A percentile compares a stretch with the other conserved stretches of the same genome.
These are phyloP conservation scores for Lomographa bimaculata DNA, from an alignment of 2,888 invertebrate species.

Conservation along the genomic window DNA sequence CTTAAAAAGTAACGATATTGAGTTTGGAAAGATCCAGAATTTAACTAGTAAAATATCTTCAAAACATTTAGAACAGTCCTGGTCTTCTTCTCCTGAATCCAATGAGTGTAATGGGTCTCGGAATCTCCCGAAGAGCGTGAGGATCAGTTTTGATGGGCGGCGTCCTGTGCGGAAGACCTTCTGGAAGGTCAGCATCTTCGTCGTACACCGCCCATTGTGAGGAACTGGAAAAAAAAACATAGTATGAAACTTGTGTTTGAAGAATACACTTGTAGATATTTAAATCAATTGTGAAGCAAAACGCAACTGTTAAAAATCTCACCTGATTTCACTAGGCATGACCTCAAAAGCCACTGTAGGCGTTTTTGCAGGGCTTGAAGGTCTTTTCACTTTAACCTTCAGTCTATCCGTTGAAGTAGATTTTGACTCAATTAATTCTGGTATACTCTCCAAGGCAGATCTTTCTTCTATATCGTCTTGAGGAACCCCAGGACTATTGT, in stretches of 20 bases:
- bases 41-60: no score
- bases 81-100: constrained; percentile 53
- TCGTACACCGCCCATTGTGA: constrained; percentile 76
- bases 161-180: constrained; percentile 56
- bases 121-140: constrained; percentile 68
- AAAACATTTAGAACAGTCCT: constrained; percentile 39
- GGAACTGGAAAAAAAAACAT: constrained; percentile 58
- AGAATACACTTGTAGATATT: no score
- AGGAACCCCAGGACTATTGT: constrained; percentile 45
- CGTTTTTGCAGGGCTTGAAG: constrained; percentile 58
- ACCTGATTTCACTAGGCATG: constrained; percentile 79
- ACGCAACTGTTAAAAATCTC: constrained; percentile 30
- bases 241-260: no score
- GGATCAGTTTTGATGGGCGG: constrained; percentile 67
- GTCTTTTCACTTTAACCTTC: constrained; percentile 47
- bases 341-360: constrained; percentile 76
- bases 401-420: constrained; percentile 36
- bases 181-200: constrained; percentile 61
- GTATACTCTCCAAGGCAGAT: constrained; percentile 56
- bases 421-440: constrained; percentile 49
- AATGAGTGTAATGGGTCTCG: constrained; percentile 64
- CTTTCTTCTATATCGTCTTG: constrained; percentile 58
- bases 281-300: not conserved
- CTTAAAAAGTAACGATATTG: no score
- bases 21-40: no score